phyloP scores from a whole-genome alignment of 1,140 invertebrate species.

The Lepeophtheirus salmonis region DNA sequence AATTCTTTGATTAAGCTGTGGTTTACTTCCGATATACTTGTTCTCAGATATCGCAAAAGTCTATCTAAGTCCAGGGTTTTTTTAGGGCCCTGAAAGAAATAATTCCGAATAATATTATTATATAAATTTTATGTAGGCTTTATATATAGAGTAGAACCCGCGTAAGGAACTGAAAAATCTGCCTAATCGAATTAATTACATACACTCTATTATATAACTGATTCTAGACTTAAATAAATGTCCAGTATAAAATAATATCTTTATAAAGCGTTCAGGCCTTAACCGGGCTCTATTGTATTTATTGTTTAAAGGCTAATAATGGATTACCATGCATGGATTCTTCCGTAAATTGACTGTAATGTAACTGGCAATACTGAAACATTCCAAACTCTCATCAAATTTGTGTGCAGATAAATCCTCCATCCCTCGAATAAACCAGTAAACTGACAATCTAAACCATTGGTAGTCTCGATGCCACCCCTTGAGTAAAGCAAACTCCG shows the following conservation, averaged over 20 bases:
- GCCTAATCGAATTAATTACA: too few relatives aligned
- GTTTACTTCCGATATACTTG: constrained; percentile 2
- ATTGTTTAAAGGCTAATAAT: not conserved
- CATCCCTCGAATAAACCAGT: constrained; percentile 4
- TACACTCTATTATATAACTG: too few relatives aligned
- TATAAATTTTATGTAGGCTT: too few relatives aligned
- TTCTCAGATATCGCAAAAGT: not conserved
- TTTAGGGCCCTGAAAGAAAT: not conserved
- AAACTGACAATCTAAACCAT: not conserved
- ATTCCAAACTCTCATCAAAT: not conserved
- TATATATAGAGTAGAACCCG: too few relatives aligned
- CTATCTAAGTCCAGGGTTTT: not conserved
- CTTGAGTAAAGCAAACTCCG: not conserved
- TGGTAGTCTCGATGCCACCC: constrained; percentile 12
- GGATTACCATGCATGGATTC: not conserved
- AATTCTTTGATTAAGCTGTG: constrained; percentile 7
- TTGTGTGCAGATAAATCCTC: not conserved
- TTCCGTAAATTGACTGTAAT: not conserved
- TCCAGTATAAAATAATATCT: too few relatives aligned
- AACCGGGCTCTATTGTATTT: too few relatives aligned
- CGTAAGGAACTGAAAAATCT: too few relatives aligned
- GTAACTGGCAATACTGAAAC: not conserved
- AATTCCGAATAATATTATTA: not conserved
- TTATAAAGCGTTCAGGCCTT: too few relatives aligned
- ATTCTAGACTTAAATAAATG: too few relatives aligned